Percentiles rank a stretch among this genome's conserved stretches.
These are phyloP conservation scores for Hypsopygia costalis DNA, from an alignment of 2,888 invertebrate genomes.

Conservation along the genomic window DNA sequence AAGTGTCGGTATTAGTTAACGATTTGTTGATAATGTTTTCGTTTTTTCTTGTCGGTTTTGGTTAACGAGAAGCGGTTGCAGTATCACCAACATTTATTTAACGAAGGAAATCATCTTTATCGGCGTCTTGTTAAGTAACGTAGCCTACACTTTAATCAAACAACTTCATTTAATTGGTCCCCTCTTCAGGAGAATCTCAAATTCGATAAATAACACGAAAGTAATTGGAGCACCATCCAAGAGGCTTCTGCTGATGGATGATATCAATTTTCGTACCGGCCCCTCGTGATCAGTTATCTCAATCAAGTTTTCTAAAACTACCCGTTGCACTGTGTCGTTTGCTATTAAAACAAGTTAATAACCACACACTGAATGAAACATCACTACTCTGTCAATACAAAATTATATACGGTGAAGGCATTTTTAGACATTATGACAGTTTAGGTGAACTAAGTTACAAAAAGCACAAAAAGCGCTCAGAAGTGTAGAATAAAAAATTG, in stretches of 20 bases:
- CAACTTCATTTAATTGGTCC: constrained; percentile 58
- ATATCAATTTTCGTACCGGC: constrained; percentile 44
- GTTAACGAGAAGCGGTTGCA: constrained; percentile 32
- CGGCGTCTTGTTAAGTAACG: constrained; percentile 51
- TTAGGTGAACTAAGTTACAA: no score
- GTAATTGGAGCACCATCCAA: constrained; percentile 50
- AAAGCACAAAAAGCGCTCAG: no score
- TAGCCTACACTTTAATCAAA: constrained; percentile 56
- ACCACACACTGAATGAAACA: no score
- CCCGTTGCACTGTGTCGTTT: no score
- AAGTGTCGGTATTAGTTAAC: constrained; percentile 45
- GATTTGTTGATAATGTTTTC: constrained; percentile 31
- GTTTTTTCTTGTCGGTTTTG: constrained; percentile 22
- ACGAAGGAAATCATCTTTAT: constrained; percentile 51
- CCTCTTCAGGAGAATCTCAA: constrained; percentile 45
- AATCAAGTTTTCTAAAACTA: background rate
- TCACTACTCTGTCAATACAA: no score
- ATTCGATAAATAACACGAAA: constrained; percentile 58
- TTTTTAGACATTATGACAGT: no score
- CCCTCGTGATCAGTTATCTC: constrained; percentile 27
- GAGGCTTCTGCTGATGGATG: constrained; percentile 44
- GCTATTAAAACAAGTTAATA: no score
- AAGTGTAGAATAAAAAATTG: no score
- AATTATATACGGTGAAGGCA: no score
- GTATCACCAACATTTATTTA: constrained; percentile 50